phyloP scores from a whole-genome alignment of 2,888 invertebrate genomes.

The Julus scanicus region DNA sequence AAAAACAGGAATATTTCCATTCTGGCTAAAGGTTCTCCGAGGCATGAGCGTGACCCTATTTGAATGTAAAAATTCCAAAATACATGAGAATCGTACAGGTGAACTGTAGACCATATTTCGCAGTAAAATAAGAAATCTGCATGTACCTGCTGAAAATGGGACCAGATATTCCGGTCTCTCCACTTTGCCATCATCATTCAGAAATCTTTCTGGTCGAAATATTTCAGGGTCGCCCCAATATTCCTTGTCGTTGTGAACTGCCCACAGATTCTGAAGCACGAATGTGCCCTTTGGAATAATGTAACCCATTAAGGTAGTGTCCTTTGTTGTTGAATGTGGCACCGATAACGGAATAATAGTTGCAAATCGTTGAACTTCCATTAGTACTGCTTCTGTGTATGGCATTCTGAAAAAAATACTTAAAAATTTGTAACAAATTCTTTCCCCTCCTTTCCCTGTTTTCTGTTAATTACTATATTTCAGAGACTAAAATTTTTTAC shows the following conservation, averaged over 20 bases:
- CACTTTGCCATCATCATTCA: not conserved
- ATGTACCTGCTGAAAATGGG: constrained; percentile 47
- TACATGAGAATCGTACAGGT: not conserved
- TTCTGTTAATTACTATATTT: too few species aligned
- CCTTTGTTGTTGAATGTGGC: constrained; percentile 24
- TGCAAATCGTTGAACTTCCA: constrained; percentile 19
- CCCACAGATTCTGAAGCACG: not conserved
- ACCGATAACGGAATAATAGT: not conserved
- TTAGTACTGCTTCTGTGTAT: constrained; percentile 14
- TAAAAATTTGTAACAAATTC: too few species aligned
- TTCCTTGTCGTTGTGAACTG: constrained; percentile 46
- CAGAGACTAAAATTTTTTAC: too few species aligned
- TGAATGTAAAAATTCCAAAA: not conserved
- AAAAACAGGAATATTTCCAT: not conserved
- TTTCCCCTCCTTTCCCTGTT: too few species aligned
- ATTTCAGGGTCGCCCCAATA: constrained; percentile 37
- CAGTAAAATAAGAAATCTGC: not conserved
- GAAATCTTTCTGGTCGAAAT: constrained; percentile 50
- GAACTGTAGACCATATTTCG: too few species aligned
- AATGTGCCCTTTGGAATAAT: not conserved
- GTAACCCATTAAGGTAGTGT: constrained; percentile 8
- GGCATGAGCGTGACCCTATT: not conserved
- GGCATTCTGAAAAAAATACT: not conserved
- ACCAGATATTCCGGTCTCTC: not conserved
- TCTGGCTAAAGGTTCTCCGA: constrained; percentile 18